phyloP scores from a whole-genome alignment of 1,140 invertebrate genomes.

The Drosophila pseudoananassae region DNA sequence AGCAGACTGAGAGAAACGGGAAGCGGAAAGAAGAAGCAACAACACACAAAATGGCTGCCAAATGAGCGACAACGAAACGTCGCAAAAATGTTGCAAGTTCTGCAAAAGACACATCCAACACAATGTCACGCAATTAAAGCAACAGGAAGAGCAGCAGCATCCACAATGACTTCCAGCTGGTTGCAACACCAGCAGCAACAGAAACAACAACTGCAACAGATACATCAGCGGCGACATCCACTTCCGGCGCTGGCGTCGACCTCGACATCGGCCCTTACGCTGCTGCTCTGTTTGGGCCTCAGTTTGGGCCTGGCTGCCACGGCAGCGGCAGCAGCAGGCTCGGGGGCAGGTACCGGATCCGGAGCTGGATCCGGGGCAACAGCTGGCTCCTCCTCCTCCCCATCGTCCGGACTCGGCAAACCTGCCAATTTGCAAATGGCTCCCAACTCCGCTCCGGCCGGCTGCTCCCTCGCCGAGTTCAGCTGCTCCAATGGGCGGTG shows the following conservation, averaged over 20 bases:
- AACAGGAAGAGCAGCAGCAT: constrained; percentile 42
- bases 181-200: constrained; percentile 38
- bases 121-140: constrained; percentile 77
- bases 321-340: constrained; percentile 29
- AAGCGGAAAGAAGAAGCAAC: constrained; percentile 28
- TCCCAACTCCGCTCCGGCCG: constrained; percentile 23
- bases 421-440: constrained; percentile 59
- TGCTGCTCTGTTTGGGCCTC: constrained; percentile 52
- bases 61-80: constrained; percentile 64
- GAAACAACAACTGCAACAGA: constrained; percentile 28
- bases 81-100: constrained; percentile 65
- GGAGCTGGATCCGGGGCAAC: constrained; percentile 26
- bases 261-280: constrained; percentile 37
- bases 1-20: constrained; percentile 64
- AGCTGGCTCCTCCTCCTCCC: constrained; percentile 30
- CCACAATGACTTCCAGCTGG: constrained; percentile 56
- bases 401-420: constrained; percentile 44
- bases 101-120: constrained; percentile 55
- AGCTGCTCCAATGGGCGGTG: constrained; percentile 91
- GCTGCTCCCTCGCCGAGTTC: constrained; percentile 91
- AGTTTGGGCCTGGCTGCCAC: constrained; percentile 43
- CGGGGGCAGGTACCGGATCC: constrained; percentile 26
- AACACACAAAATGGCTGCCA: constrained; percentile 51
- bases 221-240: constrained; percentile 53
- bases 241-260: constrained; percentile 27